A percentile compares a stretch with the other conserved stretches of the same genome.
These are phyloP conservation scores for Marisa cornuarietis DNA, from an alignment of 1,140 invertebrate species.

Conservation along the genomic window DNA sequence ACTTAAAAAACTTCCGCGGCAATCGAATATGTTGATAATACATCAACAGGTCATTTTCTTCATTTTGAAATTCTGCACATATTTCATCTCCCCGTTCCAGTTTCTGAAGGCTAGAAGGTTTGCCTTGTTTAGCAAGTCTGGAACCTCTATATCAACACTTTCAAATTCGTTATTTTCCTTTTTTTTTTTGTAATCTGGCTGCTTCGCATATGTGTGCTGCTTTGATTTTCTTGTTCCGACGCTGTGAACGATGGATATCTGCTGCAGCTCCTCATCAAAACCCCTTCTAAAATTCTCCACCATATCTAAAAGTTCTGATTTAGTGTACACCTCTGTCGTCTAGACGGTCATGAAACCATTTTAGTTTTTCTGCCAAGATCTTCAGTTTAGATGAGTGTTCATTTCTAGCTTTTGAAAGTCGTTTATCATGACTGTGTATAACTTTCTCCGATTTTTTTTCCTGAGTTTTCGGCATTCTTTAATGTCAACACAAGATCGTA, in stretches of 20 bases:
- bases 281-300: slow-evolving; percentile 42
- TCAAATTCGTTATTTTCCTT: slow-evolving; percentile 51
- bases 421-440: slow-evolving; percentile 45
- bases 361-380: slow-evolving; percentile 47
- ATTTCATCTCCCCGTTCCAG: slow-evolving; percentile 53
- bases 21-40: too few relatives aligned
- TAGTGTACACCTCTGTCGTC: slow-evolving; percentile 43
- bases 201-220: slow-evolving; percentile 48
- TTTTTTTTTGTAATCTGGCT: slow-evolving; percentile 47
- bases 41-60: slow-evolving; percentile 34
- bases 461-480: slow-evolving; percentile 52
- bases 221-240: slow-evolving; percentile 50
- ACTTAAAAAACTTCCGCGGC: too few relatives aligned
- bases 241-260: slow-evolving; percentile 54
- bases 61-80: slow-evolving; percentile 50
- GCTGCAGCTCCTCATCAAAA: slow-evolving; percentile 57
- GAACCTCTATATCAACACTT: slow-evolving; percentile 52
- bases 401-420: slow-evolving; percentile 31
- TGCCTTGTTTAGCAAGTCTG: slow-evolving; percentile 52
- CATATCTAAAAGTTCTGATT: slow-evolving; percentile 43
- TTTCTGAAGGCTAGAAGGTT: slow-evolving; percentile 45
- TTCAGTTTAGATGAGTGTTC: slow-evolving; percentile 35
- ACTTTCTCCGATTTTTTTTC: slow-evolving; percentile 47
- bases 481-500: neutral
- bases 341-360: slow-evolving; percentile 44